Evolutionary conservation across 2,888 invertebrate species (phyloP), one percentile per base, ranked within the genome.

Genomic region (Unio pictorum): DNA sequence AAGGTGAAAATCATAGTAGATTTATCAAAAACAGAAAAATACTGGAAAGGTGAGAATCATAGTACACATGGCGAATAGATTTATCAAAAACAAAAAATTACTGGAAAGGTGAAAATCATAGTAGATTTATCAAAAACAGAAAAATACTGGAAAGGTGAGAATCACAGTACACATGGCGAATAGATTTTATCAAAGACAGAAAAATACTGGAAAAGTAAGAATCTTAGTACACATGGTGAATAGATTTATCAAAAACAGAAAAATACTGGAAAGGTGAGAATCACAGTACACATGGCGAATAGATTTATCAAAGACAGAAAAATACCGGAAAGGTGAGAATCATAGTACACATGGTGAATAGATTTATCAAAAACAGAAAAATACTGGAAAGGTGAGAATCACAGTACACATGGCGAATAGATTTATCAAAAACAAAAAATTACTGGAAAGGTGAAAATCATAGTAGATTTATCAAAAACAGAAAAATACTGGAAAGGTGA

Each of bases 241-340:
- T 98, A 88, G 95, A 98, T 90, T 91, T 99, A 66, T 94, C 95
- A 0, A 93, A 94, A 87, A 97, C 98, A 18, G 97, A 98, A 91
- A 92, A 93, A 26, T 95, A 94, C 91, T 99, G 99, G 99, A 92
- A 93, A 82, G 88, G 88, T 88, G 69, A 63, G 73, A 8, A 70
- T 34, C 45, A 58, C 4, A 26, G 15, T 45, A 11, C 23, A 23
- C 23, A 23, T 23, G 23, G 23, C 23, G 23, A 23, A 23, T 23
- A 23, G 23, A 23, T 23, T 23, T 23, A 23, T 23, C 23, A 23
- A 23, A 23, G 0, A 23, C 23, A 23, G 23, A 23, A 23, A 23
- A 23, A 0, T 23, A 23, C 23, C 0, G 23, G 23, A 23, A 23
- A 23, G 23, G 23, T 23, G 23, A 23, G 0, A 23, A 23, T 23